A percentile compares a stretch with the other conserved stretches of the same genome.
These are phyloP conservation scores for Stramonita haemastoma DNA, from an alignment of 2,888 invertebrate species.

Conservation along the genomic window DNA sequence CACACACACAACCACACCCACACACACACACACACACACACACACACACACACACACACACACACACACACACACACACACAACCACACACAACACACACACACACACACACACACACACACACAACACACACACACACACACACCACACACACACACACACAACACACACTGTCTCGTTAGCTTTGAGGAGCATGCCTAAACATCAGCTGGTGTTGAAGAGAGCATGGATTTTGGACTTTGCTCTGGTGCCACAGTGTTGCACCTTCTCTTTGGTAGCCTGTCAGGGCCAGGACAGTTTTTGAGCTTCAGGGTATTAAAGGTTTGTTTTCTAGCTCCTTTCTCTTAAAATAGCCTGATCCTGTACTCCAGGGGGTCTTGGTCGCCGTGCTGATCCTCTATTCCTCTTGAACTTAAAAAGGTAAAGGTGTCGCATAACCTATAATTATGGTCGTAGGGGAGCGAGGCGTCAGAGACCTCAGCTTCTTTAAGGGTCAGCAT, in stretches of 20 bases:
- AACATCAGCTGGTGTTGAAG: constrained; percentile 25
- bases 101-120: no score
- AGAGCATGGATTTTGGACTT: not conserved
- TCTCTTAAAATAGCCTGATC: not conserved
- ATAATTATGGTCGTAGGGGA: no score
- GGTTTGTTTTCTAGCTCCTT: not conserved
- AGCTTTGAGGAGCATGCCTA: not conserved
- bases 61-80: no score
- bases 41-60: no score
- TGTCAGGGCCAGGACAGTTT: constrained; percentile 19
- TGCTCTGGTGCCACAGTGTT: not conserved
- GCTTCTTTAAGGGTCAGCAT: no score
- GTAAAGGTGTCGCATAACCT: no score
- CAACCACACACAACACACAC: no score
- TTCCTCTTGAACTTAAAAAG: constrained; percentile 29
- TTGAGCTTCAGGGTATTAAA: not conserved
- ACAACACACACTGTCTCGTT: not conserved
- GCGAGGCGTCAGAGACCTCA: no score
- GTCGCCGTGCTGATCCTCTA: not conserved
- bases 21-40: no score
- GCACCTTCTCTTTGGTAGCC: constrained; percentile 13
- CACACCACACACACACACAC: no score
- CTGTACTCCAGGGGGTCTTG: not conserved
- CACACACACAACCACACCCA: no score
- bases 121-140: no score